Base-by-base conservation (phyloP, 2,888 invertebrate species). In the Ectobius pallidus region DNA sequence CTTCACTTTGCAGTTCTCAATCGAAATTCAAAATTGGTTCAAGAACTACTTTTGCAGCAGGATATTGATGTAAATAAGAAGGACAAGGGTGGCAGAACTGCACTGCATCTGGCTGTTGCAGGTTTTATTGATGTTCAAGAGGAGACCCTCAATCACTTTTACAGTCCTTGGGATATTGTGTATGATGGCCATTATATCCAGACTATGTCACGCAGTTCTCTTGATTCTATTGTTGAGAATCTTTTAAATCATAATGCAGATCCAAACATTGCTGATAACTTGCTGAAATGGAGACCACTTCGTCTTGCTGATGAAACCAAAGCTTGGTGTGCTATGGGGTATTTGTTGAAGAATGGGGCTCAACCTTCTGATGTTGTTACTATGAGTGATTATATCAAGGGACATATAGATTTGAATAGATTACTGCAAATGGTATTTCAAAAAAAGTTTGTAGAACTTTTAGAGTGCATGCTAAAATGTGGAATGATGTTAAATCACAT, bases 1-100 rank as follows among this genome's bases (percentile, higher is more conserved):
- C 46, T 74, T 30, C 72, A 72, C 22, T 39, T 32, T 14, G 63
- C 69, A n/a, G 69, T 70, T 16, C 27, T 70, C 22, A 55, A 58
- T 25, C 16, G 32, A 20, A 55, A 70, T 18, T 25, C 22, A 18
- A 46, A 1, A 7, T 2, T 32, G 4, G 62, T 70, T 1, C 1
- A 39, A 3, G 34, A 20, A 27, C 3, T 20, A n/a, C 25, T 68
- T 20, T 34, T 49, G 6, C n/a, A 30, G 7, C 18, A 42, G 2
- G 18, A 16, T 11, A 20, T 16, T 2, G 27, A 67, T 2, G 52
- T 70, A 20, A 68, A 71, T 27, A n/a, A 25, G 16, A 11, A 14
- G 11, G 68, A 70, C 20, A 3, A 61, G 0, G 68, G 70, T 18
- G 71, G 71, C 25, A 39, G 71, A 46, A 61, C 68, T 2, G 61